Evolutionary conservation across 2,888 invertebrate species (phyloP), one percentile per base, ranked within the genome.

Genomic region (Chrysopilus asiliformis): DNA sequence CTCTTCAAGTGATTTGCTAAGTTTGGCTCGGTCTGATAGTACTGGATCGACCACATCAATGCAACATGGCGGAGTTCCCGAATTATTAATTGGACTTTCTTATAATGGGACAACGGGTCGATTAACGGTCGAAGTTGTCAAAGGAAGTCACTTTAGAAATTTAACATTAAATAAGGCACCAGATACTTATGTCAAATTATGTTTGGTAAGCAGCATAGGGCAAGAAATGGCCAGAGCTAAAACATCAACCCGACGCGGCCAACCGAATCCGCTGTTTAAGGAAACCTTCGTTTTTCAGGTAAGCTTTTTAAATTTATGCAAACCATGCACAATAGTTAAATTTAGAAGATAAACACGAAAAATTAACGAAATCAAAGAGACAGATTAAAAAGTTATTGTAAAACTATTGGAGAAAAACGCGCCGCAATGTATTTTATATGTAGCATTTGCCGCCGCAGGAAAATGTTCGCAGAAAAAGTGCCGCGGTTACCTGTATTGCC

Each of bases 221-320:
- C 85, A 89, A 66, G 91, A 93, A 66, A 79, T 94, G 67, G 85
- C 86, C 0, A 76, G 87, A 45, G 84, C 87, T 58, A 94, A 94
- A 68, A 91, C 93, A 24, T 87, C 89, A 36, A 79, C 91, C 10
- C 70, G 89, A 46, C 74, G 93, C 34, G 89, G 90, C 9, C 91
- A 93, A 64, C 91, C 93, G 32, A 93, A 93, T 71, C 93, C 93
- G 25, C 73, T 93, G 9, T 94, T 89, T 61, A 93, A 93, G 63
- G 93, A 94, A 65, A 86, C 89, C 3, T 94, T 94, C 60, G 82
- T 93, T 65, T 94, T 93, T 66, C 93, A 93, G 74, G 86, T 84
- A 60, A 55, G 53, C 46, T 8, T 32, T 32, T 12, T 32, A 8
- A 20, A 10, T 29, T 13, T 12, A 29, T 9, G n/a, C n/a, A n/a